Evolutionary conservation across 1,140 invertebrate genomes (phyloP).

Genomic region (Lethocerus indicus): DNA sequence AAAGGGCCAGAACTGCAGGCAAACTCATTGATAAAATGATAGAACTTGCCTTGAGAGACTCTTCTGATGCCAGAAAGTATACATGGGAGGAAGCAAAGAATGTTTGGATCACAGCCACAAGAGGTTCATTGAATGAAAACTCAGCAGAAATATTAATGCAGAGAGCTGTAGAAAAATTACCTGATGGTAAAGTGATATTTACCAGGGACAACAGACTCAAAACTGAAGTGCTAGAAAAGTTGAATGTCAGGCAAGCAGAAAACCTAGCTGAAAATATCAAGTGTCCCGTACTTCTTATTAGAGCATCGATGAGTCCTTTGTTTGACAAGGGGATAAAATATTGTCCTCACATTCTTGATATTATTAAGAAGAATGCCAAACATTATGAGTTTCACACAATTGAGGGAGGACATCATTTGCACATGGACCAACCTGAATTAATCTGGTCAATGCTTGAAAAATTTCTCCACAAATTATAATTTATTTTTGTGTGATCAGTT

Average conservation of each 20-base stretch:
- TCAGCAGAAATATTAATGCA: slow-evolving; percentile 50
- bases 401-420: slow-evolving; percentile 66
- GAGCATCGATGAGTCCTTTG: slow-evolving; percentile 42
- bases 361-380: slow-evolving; percentile 35
- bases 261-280: slow-evolving; percentile 48
- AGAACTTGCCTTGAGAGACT: slow-evolving; percentile 40
- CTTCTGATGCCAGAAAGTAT: slow-evolving; percentile 2
- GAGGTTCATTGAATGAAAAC: slow-evolving; percentile 42
- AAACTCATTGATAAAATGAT: slow-evolving; percentile 50
- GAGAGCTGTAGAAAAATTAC: slow-evolving; percentile 39
- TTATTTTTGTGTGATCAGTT: no score
- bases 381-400: slow-evolving; percentile 49
- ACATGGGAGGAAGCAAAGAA: slow-evolving; percentile 11
- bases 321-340: slow-evolving; percentile 46
- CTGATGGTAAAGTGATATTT: slow-evolving; percentile 36
- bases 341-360: slow-evolving; percentile 36
- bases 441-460: no score
- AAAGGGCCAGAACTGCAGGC: slow-evolving; percentile 35
- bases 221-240: slow-evolving; percentile 41
- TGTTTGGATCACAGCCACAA: slow-evolving; percentile 39
- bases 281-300: slow-evolving; percentile 60
- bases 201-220: slow-evolving; percentile 43
- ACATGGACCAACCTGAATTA: slow-evolving; percentile 55
- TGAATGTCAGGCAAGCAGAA: slow-evolving; percentile 42
- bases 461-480: no score